Evolutionary conservation across 2,113 vertebrate species (phyloP), one percentile per base, ranked within the genome.

Genomic region (Phoxinus phoxinus): DNA sequence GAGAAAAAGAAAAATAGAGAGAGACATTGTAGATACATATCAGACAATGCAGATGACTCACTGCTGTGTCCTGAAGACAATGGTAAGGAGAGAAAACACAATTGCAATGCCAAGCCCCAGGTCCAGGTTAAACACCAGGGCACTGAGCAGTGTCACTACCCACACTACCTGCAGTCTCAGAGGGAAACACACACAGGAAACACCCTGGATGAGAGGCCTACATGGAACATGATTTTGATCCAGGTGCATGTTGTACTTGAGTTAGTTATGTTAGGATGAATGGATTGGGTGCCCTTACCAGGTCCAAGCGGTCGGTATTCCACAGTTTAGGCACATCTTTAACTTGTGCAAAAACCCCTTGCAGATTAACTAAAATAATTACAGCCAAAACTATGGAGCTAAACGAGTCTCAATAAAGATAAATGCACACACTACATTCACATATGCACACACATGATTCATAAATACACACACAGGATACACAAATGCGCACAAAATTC

Each of bases 281-380:
- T 32, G 27, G 63, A 71, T 2, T 71, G 9, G 19, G 51, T 75
- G 1, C 15, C 3, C 88, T 74, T 88, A 98, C 97, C 94, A 97
- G 88, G 89, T 97, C 97, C 10, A 96, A 92, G 88, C 93, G 96
- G 92, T 96, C 97, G 81, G 94, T 96, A 89, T 94, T 95, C 97
- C 97, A 98, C 90, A 97, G 96, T 86, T 92, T 92, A 6, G 85
- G 44, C 23, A 98, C 83, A 77, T 98, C 96, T 91, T 87, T 95
- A 89, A 97, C 95, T 75, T 98, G 97, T 87, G 94, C 96, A 84
- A 97, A 93, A 91, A 97, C 95, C 67, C 96, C 95, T 87, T 96
- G 96, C 88, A 97, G 93, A 89, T 97, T 98, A 90, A 97, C 96
- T 87, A 97, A 95, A 84, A 97, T 96, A 84, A 97, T 95, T 65